phyloP scores from a whole-genome alignment of 2,113 vertebrate genomes.

The Monopterus albus region DNA sequence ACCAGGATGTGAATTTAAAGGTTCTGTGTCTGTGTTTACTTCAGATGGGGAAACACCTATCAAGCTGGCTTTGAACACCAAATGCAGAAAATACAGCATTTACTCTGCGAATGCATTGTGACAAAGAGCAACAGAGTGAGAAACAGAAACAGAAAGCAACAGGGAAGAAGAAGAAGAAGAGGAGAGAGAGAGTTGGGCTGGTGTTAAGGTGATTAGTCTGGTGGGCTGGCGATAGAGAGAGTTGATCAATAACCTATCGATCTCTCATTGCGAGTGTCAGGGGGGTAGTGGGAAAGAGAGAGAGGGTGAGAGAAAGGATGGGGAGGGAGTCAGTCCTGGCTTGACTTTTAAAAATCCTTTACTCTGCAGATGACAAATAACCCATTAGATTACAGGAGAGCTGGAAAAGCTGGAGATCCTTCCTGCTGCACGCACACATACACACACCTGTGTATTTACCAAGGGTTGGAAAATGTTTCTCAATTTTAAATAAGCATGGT shows the following conservation, averaged over 20 bases:
- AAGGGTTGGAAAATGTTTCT: constrained; percentile 40
- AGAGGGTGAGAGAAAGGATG: constrained; percentile 75
- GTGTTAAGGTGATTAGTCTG: constrained; percentile 89
- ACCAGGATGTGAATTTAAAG: constrained; percentile 20
- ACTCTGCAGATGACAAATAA: constrained; percentile 87
- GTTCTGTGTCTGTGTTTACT: constrained; percentile 29
- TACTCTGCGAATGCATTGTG: constrained; percentile 46
- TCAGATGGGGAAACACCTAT: constrained; percentile 33
- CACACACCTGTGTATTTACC: constrained; percentile 18
- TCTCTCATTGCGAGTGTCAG: constrained; percentile 82
- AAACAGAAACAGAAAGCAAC: constrained; percentile 59
- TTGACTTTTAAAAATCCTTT: constrained; percentile 90
- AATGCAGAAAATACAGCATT: constrained; percentile 34
- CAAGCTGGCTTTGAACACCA: constrained; percentile 19
- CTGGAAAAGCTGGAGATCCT: constrained; percentile 70
- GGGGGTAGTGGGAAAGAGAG: constrained; percentile 82
- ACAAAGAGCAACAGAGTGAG: constrained; percentile 52
- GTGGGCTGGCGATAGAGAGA: constrained; percentile 89
- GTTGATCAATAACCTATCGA: constrained; percentile 88
- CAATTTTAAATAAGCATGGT: constrained; percentile 39
- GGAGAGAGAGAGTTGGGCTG: constrained; percentile 76
- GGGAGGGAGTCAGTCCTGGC: constrained; percentile 79
- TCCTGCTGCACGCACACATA: constrained; percentile 25
- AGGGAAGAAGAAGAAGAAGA: constrained; percentile 54
- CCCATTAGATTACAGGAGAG: constrained; percentile 78